These are phyloP conservation scores for Orcinus orca DNA, from an alignment of 2,113 vertebrate species.

Conservation along the genomic window DNA sequence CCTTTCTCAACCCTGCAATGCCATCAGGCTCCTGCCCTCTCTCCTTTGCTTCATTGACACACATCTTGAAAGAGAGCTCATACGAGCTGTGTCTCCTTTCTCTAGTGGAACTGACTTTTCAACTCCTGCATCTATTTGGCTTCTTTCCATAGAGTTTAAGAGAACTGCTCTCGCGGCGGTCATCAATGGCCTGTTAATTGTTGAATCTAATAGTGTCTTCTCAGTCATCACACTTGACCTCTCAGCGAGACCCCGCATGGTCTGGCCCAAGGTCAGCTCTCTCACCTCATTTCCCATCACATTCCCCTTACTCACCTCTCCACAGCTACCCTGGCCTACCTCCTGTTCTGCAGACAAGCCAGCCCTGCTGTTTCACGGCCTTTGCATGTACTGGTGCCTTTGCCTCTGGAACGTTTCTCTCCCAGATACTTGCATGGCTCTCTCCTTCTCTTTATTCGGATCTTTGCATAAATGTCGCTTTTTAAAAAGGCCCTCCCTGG, in stretches of 20 bases:
- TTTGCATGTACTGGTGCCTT: background rate
- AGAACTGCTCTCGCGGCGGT: background rate
- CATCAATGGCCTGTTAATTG: constrained; percentile 36
- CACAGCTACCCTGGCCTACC: background rate
- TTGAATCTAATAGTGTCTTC: background rate
- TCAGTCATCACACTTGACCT: constrained; percentile 21
- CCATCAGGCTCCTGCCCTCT: too few species aligned
- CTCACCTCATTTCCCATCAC: background rate
- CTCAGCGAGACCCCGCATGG: background rate
- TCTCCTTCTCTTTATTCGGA: background rate
- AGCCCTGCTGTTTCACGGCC: background rate
- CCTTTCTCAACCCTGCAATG: background rate
- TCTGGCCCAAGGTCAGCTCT: background rate
- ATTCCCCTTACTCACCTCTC: background rate
- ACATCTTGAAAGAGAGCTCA: background rate
- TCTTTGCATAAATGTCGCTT: background rate
- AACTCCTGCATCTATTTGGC: background rate
- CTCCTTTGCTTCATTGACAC: background rate
- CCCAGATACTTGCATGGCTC: background rate
- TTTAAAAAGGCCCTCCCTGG: background rate
- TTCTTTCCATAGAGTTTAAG: constrained; percentile 45
- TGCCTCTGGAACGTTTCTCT: background rate
- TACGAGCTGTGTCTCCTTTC: background rate
- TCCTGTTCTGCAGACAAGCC: background rate
- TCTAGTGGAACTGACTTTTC: background rate